Conservation (phyloP, 2,113 vertebrate genomes). For the Lampris incognitus region DNA sequence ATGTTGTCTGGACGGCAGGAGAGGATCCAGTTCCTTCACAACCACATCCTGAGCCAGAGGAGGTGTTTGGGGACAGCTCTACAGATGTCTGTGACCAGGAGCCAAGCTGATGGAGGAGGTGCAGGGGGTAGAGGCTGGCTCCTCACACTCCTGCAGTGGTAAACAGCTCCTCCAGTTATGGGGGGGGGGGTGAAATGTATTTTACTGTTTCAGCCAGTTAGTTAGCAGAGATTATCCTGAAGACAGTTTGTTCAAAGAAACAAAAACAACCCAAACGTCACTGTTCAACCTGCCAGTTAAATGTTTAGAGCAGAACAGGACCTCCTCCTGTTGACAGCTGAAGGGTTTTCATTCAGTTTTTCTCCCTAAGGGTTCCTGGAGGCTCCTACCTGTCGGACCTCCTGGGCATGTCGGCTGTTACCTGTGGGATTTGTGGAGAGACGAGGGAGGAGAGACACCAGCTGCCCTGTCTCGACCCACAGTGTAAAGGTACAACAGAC, state of each 20-base stretch:
- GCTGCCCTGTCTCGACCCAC: slow-evolving; percentile 72
- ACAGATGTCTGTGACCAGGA: slow-evolving; percentile 22
- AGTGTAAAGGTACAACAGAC: slow-evolving; percentile 81
- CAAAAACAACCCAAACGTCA: no score
- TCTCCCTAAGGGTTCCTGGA: slow-evolving; percentile 57
- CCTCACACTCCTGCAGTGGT: slow-evolving; percentile 75
- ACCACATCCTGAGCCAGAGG: slow-evolving; percentile 83
- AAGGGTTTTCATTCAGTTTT: neutral
- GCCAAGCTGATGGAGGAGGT: slow-evolving; percentile 14
- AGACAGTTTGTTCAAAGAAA: no score
- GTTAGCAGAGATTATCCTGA: no score
- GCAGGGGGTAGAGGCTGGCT: slow-evolving; percentile 39
- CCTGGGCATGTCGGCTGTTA: slow-evolving; percentile 45
- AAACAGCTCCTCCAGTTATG: slow-evolving; percentile 18
- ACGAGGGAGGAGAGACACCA: slow-evolving; percentile 6
- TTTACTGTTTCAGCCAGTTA: no score
- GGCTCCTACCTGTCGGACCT: slow-evolving; percentile 57
- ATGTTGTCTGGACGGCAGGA: slow-evolving; percentile 71
- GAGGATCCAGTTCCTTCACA: slow-evolving; percentile 83
- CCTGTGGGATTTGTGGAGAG: slow-evolving; percentile 84
- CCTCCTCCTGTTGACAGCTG: slow-evolving; percentile 10
- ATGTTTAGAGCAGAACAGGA: neutral
- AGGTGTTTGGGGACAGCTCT: slow-evolving; percentile 58
- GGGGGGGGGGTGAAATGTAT: no score
- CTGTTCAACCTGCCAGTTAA: no score